phyloP scores from a whole-genome alignment of 2,888 invertebrate species.

The Andrena minutula region DNA sequence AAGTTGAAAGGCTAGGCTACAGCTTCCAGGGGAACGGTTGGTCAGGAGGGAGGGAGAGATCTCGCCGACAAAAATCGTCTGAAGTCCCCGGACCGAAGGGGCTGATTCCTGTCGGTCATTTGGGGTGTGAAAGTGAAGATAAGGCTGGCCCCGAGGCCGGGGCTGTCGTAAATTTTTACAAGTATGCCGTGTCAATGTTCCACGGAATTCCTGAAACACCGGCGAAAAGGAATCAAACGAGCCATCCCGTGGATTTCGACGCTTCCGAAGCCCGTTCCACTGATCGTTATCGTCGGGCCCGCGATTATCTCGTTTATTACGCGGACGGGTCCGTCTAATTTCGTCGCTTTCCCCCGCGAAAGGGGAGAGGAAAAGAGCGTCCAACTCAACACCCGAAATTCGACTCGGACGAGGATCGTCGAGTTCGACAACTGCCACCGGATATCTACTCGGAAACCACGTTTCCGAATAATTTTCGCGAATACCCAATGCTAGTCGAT shows the following conservation, averaged over 20 bases:
- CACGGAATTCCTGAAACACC: constrained; percentile 66
- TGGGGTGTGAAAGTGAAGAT: constrained; percentile 74
- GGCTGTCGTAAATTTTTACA: constrained; percentile 71
- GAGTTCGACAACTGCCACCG: too few relatives aligned
- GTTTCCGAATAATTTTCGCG: background rate
- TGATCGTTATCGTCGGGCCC: constrained; percentile 48
- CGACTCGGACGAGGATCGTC: background rate
- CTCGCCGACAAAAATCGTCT: constrained; percentile 64
- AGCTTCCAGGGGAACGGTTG: constrained; percentile 43
- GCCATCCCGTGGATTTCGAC: constrained; percentile 39
- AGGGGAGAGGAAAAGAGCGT: background rate
- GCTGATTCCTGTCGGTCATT: constrained; percentile 74
- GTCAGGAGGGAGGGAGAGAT: constrained; percentile 4
- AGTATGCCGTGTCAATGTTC: constrained; percentile 68
- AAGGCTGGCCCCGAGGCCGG: constrained; percentile 54
- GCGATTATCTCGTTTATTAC: constrained; percentile 63
- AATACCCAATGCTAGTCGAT: background rate
- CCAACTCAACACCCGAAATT: background rate
- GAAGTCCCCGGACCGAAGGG: constrained; percentile 61
- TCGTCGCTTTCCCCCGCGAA: background rate
- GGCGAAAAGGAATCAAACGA: constrained; percentile 60
- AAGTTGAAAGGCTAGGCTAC: constrained; percentile 38
- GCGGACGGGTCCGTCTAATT: constrained; percentile 33
- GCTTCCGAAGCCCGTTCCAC: constrained; percentile 18
- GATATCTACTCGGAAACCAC: too few relatives aligned